Base-by-base conservation (phyloP, 2,113 vertebrate genomes). In the Scomber colias region DNA sequence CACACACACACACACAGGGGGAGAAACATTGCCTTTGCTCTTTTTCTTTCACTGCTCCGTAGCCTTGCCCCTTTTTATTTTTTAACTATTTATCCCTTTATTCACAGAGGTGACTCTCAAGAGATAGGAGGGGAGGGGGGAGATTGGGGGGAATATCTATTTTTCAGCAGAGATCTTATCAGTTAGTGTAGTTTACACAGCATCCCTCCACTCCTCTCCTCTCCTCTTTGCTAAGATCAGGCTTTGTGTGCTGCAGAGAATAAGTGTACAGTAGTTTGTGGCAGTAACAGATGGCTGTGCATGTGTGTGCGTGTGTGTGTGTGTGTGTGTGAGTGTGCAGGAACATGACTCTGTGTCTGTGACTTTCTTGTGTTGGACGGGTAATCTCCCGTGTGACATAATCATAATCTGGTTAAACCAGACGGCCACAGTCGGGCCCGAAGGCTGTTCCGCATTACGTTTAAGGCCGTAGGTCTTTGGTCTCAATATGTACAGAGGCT, bases 341-440 rank as follows among this genome's bases (percentile, higher is more conserved):
- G 12, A 64, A 74, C 79, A 83, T 11, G 59, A 66, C 79, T 27
- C 24, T 27, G 3, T 27, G 24, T 27, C 24, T 45, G 55, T 75
- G 64, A 73, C 66, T 77, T 65, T 75, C 46, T 27, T 62, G 70
- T 81, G 79, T 79, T 66, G 57, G 82, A 90, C 63, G 68, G 77
- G 30, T 90, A 88, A 89, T 89, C 88, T 89, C 77, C 79, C 4
- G 8, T 84, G 87, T 88, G 85, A 90, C 85, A 83, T 79, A 85
- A 78, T 89, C 76, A 74, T 90, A 92, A 93, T 92, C 90, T 89
- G 82, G 80, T 92, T 87, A 88, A 92, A 87, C 51, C 85, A 75
- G 81, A 65, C 44, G 11, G 77, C 75, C 75, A 48, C 86, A 77
- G 67, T 72, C 16, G 70, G 3, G 75, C 84, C 82, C 71, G 21